A percentile compares a stretch with the other conserved stretches of the same genome.
Evolutionary conservation across 1,140 invertebrate genomes (phyloP).

Genomic region (Drosophila nebulosa): DNA sequence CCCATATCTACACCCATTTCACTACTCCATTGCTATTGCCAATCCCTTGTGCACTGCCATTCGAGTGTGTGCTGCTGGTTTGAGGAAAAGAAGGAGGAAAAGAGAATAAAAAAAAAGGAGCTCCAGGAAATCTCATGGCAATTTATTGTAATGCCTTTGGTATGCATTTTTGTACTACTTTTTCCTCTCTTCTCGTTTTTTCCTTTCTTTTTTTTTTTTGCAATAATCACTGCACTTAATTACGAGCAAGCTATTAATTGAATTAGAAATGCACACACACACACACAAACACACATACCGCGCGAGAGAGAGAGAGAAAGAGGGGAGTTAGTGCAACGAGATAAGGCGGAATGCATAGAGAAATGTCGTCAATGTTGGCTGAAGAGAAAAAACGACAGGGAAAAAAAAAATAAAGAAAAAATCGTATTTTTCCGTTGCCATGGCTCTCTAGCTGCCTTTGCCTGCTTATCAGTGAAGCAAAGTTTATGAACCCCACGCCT

Average conservation of each 20-base stretch:
- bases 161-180: not conserved
- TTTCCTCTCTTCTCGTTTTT: constrained; percentile 17
- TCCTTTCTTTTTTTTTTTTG: constrained; percentile 28
- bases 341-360: not conserved
- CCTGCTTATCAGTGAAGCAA: constrained; percentile 1
- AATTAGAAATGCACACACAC: constrained; percentile 32
- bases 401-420: not conserved
- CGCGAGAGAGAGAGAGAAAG: not conserved
- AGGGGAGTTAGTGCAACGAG: too few relatives aligned
- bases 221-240: constrained; percentile 57
- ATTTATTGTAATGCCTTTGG: constrained; percentile 37
- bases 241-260: constrained; percentile 46
- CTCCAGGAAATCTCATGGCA: constrained; percentile 4
- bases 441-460: not conserved
- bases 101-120: not conserved
- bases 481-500: constrained; percentile 5
- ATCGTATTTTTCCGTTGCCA: constrained; percentile 22
- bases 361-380: constrained; percentile 20
- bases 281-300: not conserved
- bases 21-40: not conserved
- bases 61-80: not conserved
- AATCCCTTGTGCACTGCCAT: constrained; percentile 8
- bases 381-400: not conserved
- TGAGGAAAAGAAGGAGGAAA: not conserved
- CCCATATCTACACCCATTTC: not conserved